phyloP scores from a whole-genome alignment of 2,797 vertebrate genomes.

The Onychomys torridus region DNA sequence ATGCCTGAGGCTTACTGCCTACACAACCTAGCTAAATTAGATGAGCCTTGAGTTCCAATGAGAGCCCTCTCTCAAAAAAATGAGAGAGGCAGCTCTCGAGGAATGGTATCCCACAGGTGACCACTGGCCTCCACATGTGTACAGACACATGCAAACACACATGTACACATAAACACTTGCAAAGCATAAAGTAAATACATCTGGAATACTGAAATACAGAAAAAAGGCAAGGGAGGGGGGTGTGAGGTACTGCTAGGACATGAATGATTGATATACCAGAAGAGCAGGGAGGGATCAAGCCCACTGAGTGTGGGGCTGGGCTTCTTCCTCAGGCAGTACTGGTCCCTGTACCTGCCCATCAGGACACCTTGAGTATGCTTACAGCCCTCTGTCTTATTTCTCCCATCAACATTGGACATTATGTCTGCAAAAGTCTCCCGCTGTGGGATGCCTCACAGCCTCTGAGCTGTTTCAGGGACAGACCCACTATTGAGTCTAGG shows the following conservation, averaged over 20 bases:
- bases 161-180: not conserved
- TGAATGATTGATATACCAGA: not conserved
- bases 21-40: not conserved
- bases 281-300: no score
- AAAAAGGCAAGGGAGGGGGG: accelerated
- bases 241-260: accelerated
- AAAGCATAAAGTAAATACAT: not conserved
- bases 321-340: accelerated
- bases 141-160: not conserved
- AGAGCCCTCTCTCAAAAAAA: no score
- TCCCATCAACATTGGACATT: not conserved
- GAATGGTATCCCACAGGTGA: not conserved
- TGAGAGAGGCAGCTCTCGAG: no score
- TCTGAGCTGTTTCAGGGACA: not conserved
- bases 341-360: accelerated
- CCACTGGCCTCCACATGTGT: not conserved
- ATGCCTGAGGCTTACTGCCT: no score
- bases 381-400: accelerated
- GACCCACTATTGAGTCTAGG: not conserved
- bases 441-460: not conserved
- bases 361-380: accelerated
- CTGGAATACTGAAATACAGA: not conserved
- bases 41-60: not conserved
- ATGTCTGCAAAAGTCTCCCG: accelerated
- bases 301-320: not conserved